These are phyloP conservation scores for Gasterosteus nipponicus DNA, from an alignment of 2,113 vertebrate species.

Conservation along the genomic window DNA sequence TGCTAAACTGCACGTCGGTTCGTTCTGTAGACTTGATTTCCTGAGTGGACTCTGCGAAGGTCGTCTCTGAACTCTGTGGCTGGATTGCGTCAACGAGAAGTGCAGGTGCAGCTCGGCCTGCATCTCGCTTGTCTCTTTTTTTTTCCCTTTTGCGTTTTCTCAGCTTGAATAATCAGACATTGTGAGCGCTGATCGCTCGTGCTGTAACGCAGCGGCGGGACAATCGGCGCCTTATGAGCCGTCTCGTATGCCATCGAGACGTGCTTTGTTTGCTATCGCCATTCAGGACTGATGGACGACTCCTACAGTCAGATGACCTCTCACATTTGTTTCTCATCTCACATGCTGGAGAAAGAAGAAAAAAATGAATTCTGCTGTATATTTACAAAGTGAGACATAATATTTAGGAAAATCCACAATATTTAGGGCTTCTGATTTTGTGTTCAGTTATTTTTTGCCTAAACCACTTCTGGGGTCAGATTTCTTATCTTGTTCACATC, in stretches of 20 bases:
- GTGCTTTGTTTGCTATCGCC: constrained; percentile 41
- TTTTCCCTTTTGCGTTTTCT: neutral
- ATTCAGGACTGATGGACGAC: constrained; percentile 20
- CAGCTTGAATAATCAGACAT: constrained; percentile 8
- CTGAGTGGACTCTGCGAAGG: no score
- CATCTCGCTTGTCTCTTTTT: neutral
- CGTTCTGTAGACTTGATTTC: no score
- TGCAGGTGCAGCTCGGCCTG: neutral
- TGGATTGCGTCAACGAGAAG: no score
- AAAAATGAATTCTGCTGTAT: neutral
- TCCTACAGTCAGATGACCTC: constrained; percentile 43
- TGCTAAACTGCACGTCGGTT: no score
- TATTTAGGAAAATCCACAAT: neutral
- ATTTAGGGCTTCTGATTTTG: neutral
- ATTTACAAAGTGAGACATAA: neutral
- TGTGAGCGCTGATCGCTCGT: neutral
- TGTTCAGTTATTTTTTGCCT: neutral
- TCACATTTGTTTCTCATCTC: constrained; percentile 20
- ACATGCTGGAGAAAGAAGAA: neutral
- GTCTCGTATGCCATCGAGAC: constrained; percentile 54
- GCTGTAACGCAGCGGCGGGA: constrained; percentile 33
- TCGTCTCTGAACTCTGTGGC: no score
- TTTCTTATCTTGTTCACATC: constrained; percentile 1
- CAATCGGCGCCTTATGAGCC: constrained; percentile 49
- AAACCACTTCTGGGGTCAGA: neutral